Evolutionary conservation across 2,797 vertebrate species (phyloP).

Genomic region (Spea hammondii): DNA sequence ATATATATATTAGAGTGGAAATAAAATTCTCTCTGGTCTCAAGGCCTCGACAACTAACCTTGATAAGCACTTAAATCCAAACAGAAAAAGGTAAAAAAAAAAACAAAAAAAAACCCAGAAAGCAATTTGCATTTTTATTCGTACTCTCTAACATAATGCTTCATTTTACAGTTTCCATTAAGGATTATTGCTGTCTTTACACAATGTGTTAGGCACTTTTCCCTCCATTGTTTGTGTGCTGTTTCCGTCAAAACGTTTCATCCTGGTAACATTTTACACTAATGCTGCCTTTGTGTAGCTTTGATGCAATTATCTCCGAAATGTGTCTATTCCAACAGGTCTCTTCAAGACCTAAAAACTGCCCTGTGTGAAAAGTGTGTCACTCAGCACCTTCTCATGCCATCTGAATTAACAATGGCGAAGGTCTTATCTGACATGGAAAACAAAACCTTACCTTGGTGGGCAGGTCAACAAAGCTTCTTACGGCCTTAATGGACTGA

Average conservation of each 20-base stretch:
- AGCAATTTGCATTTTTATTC: conserved; percentile 68
- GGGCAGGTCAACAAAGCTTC: conserved; percentile 46
- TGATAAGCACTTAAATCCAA: conserved; percentile 64
- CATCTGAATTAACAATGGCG: conserved; percentile 47
- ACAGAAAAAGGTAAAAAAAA: conserved; percentile 45
- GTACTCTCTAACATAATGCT: conserved; percentile 62
- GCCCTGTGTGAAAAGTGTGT: conserved; percentile 47
- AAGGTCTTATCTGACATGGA: conserved; percentile 49
- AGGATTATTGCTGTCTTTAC: conserved; percentile 61
- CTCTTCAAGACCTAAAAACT: conserved; percentile 57
- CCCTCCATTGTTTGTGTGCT: conserved; percentile 62
- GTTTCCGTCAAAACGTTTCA: conserved; percentile 73
- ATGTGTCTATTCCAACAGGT: conserved; percentile 58
- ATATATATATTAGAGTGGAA: conserved; percentile 54
- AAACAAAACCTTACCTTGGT: conserved; percentile 51
- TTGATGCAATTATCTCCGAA: conserved; percentile 62
- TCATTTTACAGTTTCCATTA: conserved; percentile 65
- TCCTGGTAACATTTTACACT: conserved; percentile 73
- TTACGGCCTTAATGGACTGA: conserved; percentile 51
- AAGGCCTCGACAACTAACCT: conserved; percentile 61
- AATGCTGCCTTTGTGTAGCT: conserved; percentile 71
- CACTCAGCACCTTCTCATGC: conserved; percentile 54
- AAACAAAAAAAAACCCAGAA: conserved; percentile 57
- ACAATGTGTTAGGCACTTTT: conserved; percentile 61
- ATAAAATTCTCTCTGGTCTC: conserved; percentile 59